A percentile compares a stretch with the other conserved stretches of the same genome.
phyloP scores from a whole-genome alignment of 35 echinoderm and acorn worm genomes.

The Ptychodera flava region DNA sequence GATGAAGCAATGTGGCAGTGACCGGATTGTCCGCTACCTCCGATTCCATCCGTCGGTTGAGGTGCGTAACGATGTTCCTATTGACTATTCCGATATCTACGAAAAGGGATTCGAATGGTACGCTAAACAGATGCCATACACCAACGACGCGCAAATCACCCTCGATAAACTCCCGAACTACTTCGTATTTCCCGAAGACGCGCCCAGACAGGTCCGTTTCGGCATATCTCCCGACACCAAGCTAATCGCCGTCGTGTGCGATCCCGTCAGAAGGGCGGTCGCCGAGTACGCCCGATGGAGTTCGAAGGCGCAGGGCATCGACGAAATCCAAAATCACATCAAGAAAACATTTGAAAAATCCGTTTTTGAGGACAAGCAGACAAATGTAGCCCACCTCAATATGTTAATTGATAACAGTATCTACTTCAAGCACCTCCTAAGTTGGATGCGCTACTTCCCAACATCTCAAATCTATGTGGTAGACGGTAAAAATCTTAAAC shows the following conservation, averaged over 20 bases:
- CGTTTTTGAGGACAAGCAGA: neutral
- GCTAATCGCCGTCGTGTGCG: neutral
- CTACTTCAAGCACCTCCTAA: neutral
- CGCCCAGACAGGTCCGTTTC: neutral
- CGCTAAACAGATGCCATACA: neutral
- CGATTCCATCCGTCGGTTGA: neutral
- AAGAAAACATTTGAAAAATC: neutral
- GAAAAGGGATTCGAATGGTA: neutral
- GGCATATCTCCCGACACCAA: neutral
- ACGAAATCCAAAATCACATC: neutral
- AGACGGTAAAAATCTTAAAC: neutral
- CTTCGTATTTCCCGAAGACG: neutral
- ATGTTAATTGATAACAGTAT: neutral
- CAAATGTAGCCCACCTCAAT: neutral
- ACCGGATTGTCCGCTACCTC: neutral
- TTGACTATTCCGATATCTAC: neutral
- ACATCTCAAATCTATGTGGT: neutral
- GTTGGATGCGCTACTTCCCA: neutral
- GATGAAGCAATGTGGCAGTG: neutral
- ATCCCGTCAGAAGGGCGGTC: neutral
- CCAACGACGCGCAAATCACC: neutral
- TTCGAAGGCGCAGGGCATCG: neutral
- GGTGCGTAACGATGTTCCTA: neutral
- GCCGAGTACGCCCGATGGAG: neutral
- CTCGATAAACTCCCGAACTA: neutral